Evolutionary conservation across 2,797 vertebrate genomes (phyloP), one percentile per base, ranked within the genome.

Genomic region (Notamacropus eugenii): DNA sequence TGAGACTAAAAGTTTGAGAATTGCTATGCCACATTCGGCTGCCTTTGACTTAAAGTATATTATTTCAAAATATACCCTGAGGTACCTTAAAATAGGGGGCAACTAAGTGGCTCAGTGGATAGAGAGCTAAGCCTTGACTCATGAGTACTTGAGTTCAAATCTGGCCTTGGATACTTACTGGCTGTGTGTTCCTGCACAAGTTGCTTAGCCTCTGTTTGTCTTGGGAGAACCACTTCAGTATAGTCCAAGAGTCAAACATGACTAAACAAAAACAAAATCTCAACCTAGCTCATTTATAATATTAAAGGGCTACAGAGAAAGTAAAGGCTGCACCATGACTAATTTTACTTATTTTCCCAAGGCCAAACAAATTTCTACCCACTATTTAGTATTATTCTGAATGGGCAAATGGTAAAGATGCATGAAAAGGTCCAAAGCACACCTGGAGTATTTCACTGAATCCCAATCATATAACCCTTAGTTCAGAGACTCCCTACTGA

Each of bases 311-410:
- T 92, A 94, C 55, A 62, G 54, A 95, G 97, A 95, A 67, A 94
- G 94, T 94, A 92, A 93, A 59, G 93, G 96, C 95, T 96, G 93
- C 28, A 96, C n/a, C 93, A 90, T 95, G 34, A 94, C 92, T 97
- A 57, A 52, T 92, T 97, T 95, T 97, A n/a, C 0, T 67, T 67
- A n/a, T 67, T 67, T 67, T 67, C 14, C 31, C 96, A 67, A 40
- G 46, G 90, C 91, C 90, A 91, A 92, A 40, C 94, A 55, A 92
- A 93, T 92, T 50, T 96, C 54, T 40, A 54, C 50, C 40, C 93
- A 19, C 95, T 97, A 58, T 14, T 4, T 95, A 92, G 93, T 82
- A 55, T 87, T 96, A 94, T 95, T 93, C 29, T 93, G 46, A 96
- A 67, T 96, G 87, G 96, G 91, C 95, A 92, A 93, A 93, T 97